phyloP scores from a whole-genome alignment of 2,797 vertebrate species.

The Lophotriccus pileatus region DNA sequence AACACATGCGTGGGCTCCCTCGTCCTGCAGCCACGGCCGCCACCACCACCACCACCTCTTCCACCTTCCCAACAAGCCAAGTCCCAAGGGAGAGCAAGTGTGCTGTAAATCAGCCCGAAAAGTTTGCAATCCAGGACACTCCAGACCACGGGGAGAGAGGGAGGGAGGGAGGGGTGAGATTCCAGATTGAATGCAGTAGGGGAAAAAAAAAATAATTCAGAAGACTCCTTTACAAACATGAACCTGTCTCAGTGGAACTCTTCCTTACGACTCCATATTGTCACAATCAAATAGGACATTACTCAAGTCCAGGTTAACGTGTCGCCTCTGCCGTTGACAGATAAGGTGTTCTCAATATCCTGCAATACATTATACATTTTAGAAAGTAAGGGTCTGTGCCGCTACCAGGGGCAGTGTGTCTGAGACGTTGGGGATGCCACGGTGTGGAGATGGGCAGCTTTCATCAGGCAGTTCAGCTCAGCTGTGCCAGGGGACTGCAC shows the following conservation, averaged over 20 bases:
- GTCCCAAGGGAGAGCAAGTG: not conserved
- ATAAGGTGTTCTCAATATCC: conserved; percentile 44
- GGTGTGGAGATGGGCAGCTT: conserved; percentile 29
- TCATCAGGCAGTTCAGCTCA: conserved; percentile 41
- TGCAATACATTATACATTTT: conserved; percentile 33
- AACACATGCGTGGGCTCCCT: not conserved
- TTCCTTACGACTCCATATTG: conserved; percentile 50
- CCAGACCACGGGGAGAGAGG: not conserved
- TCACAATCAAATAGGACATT: conserved; percentile 45
- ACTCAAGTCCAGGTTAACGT: conserved; percentile 53
- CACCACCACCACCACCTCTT: not conserved
- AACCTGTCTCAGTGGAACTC: conserved; percentile 37
- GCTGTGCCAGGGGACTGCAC: conserved; percentile 29
- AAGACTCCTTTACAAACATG: conserved; percentile 59
- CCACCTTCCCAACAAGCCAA: conserved; percentile 1
- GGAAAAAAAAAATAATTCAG: not conserved
- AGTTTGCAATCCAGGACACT: not conserved
- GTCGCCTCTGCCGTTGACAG: conserved; percentile 42
- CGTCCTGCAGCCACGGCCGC: not conserved
- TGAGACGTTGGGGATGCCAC: conserved; percentile 26
- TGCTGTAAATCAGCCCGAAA: not conserved
- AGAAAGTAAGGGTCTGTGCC: conserved; percentile 43
- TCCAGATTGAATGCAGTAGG: conserved; percentile 10
- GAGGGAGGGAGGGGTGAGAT: not conserved
- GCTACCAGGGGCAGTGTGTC: not conserved